Evolutionary conservation across 2,113 vertebrate genomes (phyloP), one percentile per base, ranked within the genome.

Genomic region (Atrichornis clamosus): DNA sequence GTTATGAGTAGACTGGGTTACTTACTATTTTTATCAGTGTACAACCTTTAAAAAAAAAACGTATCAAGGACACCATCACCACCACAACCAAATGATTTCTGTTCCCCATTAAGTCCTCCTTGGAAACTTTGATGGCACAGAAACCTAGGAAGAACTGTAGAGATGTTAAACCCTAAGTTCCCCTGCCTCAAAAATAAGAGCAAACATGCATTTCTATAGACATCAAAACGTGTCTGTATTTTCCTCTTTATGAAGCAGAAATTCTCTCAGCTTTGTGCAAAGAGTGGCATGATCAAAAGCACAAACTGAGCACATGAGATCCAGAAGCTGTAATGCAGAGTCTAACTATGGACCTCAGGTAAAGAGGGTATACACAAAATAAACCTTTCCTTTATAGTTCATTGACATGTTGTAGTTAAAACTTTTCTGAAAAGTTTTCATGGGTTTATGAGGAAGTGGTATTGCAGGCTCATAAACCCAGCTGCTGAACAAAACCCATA

Each of bases 21-120:
- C 79, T 69, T 77, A 50, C 68, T 91, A 77, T 96, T 84, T 95
- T 95, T 96, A 86, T 89, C 79, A 89, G 69, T 53, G 80, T 89
- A 92, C 90, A 90, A 72, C 52, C 84, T 91, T 89, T 88, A 81
- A 94, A 96, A 85, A 85, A 93, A 90, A 92, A 93, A 60, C 0
- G 12, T 81, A 68, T 75, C 21, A 65, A 88, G 65, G 68, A 91
- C 50, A 58, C 49, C 88, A 86, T 68, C 69, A 46, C 69, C 92
- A 95, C 82, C 91, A 95, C 90, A 95, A 96, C 89, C 94, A 94
- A 92, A 96, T 88, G 33, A 96, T 95, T 97, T 96, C 96, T 94
- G 4, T 94, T 95, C 30, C 76, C 90, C 86, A 87, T 91, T 95
- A 96, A 95, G 89, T 64, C 79, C 55, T 93, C 84, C 68, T 65